These are phyloP conservation scores for Rhagoletis zephyria DNA, from an alignment of 1,140 invertebrate species.

Conservation along the genomic window DNA sequence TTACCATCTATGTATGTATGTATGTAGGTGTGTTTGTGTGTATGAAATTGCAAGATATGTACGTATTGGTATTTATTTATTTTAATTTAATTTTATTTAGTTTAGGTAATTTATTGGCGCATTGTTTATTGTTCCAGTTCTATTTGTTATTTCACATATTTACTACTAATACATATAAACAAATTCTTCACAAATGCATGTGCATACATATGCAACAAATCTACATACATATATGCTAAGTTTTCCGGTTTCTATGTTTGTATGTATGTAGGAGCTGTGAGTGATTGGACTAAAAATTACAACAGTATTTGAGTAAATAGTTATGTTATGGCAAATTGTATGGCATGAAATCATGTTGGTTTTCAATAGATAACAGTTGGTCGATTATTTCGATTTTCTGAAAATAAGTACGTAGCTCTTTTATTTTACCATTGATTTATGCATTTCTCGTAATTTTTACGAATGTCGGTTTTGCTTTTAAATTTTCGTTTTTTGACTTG, in stretches of 20 bases:
- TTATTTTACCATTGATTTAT: no score
- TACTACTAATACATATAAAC: not conserved
- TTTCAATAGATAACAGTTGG: no score
- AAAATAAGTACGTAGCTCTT: no score
- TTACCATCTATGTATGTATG: conserved; percentile 42
- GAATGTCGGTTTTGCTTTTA: no score
- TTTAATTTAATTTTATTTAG: conserved; percentile 9
- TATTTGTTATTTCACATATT: conserved; percentile 24
- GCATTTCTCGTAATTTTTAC: no score
- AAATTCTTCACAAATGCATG: no score
- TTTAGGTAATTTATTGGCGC: conserved; percentile 48
- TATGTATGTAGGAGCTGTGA: not conserved
- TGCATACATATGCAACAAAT: not conserved
- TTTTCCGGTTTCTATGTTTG: conserved; percentile 1
- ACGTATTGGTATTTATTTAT: not conserved
- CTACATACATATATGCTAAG: not conserved
- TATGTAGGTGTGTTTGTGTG: not conserved
- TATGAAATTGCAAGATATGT: conserved; percentile 1
- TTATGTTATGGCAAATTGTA: conserved; percentile 37
- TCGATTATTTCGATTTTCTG: no score
- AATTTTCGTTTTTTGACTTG: no score
- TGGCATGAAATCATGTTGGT: conserved; percentile 23
- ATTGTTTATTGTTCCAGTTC: conserved; percentile 49
- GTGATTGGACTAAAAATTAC: conserved; percentile 29
- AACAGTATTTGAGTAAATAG: not conserved